Evolutionary conservation across 2,888 invertebrate species (phyloP), one percentile per base, ranked within the genome.

Genomic region (Ochropleura plecta): DNA sequence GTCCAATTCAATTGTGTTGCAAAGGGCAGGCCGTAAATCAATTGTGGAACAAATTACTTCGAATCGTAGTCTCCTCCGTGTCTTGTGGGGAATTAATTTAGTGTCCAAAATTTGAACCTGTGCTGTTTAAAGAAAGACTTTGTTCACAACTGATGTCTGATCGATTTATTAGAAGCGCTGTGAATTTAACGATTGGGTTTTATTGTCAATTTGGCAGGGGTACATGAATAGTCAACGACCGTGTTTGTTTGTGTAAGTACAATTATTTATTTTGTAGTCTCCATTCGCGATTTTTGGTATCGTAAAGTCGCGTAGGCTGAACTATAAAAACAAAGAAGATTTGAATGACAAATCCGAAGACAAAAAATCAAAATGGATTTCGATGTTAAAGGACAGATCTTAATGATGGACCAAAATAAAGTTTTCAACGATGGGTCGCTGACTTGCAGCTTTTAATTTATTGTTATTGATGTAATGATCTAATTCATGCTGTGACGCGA

Each of bases 391-490:
- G n/a, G 16, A 20, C 20, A 53, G 10, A 12, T 75, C 16, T 40
- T 46, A 9, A 30, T 63, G 12, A 30, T 46, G 16, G 16, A n/a
- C 9, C 10, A 60, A 20, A 12, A 12, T 14, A 42, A 10, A 53
- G 16, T 44, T 62, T n/a, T 48, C 55, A 80, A 16, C n/a, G n/a
- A 62, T 76, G 66, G 60, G 66, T 48, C 48, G 3, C 57, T 30
- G 57, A 76, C 55, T 77, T 60, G 60, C 76, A 81, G 80, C 82
- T 68, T 77, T 84, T 67, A 81, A 87, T 85, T 79, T 69, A 81
- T 79, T 76, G 70, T 69, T 69, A 79, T 75, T 76, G 82, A 73
- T 70, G 70, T 64, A 73, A 76, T 65, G 73, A 75, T 81, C 42
- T 72, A 77, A 68, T 76, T 81, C 49, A 71, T 14, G 42, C 55